Percentiles rank a stretch among this genome's conserved stretches.
These are phyloP conservation scores for Pachycephus smyrnensis DNA, from an alignment of 2,888 invertebrate species.

Conservation along the genomic window DNA sequence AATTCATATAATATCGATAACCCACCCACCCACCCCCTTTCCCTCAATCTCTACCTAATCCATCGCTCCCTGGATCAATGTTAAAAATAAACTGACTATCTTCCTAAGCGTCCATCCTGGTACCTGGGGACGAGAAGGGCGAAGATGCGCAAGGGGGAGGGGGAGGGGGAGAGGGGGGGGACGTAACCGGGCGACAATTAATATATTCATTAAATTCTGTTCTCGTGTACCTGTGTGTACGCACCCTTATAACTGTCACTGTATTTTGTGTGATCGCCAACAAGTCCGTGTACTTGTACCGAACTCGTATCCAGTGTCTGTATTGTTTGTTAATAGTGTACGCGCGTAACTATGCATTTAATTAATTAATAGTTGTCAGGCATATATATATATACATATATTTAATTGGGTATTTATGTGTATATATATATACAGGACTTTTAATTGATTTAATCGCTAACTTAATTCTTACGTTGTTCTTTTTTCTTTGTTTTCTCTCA, in stretches of 20 bases:
- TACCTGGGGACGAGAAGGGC: slow-evolving; percentile 14
- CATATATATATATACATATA: slow-evolving; percentile 13
- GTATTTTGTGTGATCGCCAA: slow-evolving; percentile 10
- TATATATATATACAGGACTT: slow-evolving; percentile 22
- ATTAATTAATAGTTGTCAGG: slow-evolving; percentile 9
- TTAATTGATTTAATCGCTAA: slow-evolving; percentile 43
- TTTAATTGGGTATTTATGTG: slow-evolving; percentile 12
- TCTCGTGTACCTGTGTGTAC: neutral
- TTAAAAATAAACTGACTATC: slow-evolving; percentile 61
- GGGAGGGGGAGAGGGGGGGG: too few relatives aligned
- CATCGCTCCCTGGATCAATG: slow-evolving; percentile 47
- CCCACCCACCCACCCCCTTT: slow-evolving; percentile 23
- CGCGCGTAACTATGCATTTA: neutral
- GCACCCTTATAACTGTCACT: slow-evolving; percentile 20
- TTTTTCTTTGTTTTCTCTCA: slow-evolving; percentile 25
- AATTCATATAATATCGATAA: slow-evolving; percentile 5
- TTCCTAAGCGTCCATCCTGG: slow-evolving; percentile 12
- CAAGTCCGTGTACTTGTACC: neutral
- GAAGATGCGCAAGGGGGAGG: slow-evolving; percentile 7
- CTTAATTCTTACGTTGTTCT: slow-evolving; percentile 39
- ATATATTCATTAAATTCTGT: slow-evolving; percentile 6
- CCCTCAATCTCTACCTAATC: slow-evolving; percentile 18
- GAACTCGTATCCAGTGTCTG: neutral
- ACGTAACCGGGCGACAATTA: slow-evolving; percentile 8
- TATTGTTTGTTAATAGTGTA: slow-evolving; percentile 18